Evolutionary conservation across 2,797 vertebrate species (phyloP), one percentile per base, ranked within the genome.

Genomic region (Pagetopsis macropterus): DNA sequence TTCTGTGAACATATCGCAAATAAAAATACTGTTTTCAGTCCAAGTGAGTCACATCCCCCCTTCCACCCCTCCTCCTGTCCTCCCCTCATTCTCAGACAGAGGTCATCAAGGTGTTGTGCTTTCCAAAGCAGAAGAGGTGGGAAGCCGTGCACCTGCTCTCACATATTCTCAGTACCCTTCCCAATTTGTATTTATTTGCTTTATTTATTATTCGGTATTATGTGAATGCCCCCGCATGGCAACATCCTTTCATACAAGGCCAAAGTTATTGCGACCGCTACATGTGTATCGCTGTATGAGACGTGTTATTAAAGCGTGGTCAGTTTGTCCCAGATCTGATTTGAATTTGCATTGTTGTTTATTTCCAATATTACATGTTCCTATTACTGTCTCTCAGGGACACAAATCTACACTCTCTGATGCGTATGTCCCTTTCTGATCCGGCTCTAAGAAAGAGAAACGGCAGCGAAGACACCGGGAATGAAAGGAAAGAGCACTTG

Each of bases 81-180:
- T 19, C 19, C 56, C 17, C 44, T 59, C 72, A 0, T 48, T 60
- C 81, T 88, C 59, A 87, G 76, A 87, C 76, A 66, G 78, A 76
- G 86, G 83, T 85, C 81, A 82, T 40, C 46, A 70, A 87, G 79
- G 76, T 87, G 81, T 82, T 9, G 31, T 87, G 77, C 87, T 81
- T 81, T 72, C 63, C 12, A 5, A 58, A 89, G 83, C 68, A 61
- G 78, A 84, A 37, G 78, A 82, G 73, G 67, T 71, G 70, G 78
- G 79, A 83, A 73, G 77, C 71, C 78, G 77, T 69, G 71, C 83
- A 88, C 87, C 88, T 87, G 78, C 79, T 85, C 72, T 54, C 76
- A 43, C 67, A 80, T 65, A 76, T 65, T 57, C 75, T 76, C 75
- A 40, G 64, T 66, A 7, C 59, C 74, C 64, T 57, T 77, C 78